Base-by-base conservation (phyloP, 1,140 invertebrate species). In the Drosophila triauraria region DNA sequence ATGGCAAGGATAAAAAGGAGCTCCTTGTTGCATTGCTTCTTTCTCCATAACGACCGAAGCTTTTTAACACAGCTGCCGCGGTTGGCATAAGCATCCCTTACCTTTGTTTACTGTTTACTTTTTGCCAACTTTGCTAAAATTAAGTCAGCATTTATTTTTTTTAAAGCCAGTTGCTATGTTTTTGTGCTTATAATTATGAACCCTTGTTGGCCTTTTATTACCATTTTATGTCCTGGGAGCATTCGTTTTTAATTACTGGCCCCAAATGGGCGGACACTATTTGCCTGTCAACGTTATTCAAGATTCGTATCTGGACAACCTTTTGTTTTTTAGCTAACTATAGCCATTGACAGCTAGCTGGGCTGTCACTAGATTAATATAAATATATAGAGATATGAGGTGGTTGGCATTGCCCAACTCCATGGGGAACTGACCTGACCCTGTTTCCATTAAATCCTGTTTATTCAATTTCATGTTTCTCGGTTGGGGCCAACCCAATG, bases 191-290 rank as follows among this genome's bases (percentile, higher is more conserved):
- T 17, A 38, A 38, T 23, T 38, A 54, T 54, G 8, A 5, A 38
- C 12, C 20, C 15, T 50, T 30, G 27, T 50, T 8, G 7, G 9
- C 1, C 15, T 40, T 62, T 51, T 62, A 38, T 38, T 40, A 15
- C 8, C 20, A 6, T 35, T 54, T 38, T 23, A 38, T 17, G 17
- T 27, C 47, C 32, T 13, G 48, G n/a, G 8, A 42, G 7, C 23
- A 40, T 12, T 62, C 53, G n/a, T 12, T 62, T 62, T 62, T 62
- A 62, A 62, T 62, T 54, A 62, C 60, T n/a, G 35, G 15, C 32
- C 30, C 32, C 13, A 23, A 20, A 51, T 15, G 35, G 32, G 20
- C 35, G 48, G 8, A 23, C 13, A 53, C 15, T 27, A 27, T 53
- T 53, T 42, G 35, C 35, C 20, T 53, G 60, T 54, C 35, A 54